These are phyloP conservation scores for Adelges cooleyi DNA, from an alignment of 1,140 invertebrate genomes.

Conservation along the genomic window DNA sequence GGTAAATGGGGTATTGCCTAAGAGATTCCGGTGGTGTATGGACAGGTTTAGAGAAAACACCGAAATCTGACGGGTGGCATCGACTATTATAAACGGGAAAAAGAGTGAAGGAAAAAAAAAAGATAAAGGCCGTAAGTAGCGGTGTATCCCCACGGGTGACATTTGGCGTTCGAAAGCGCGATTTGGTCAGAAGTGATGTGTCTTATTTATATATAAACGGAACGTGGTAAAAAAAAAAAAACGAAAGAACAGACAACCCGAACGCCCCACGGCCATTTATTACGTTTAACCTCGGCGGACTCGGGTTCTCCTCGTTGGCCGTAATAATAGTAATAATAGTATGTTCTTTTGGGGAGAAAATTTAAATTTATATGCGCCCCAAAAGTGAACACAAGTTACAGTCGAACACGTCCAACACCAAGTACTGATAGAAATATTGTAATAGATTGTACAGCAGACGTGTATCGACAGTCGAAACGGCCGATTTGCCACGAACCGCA, in stretches of 20 bases:
- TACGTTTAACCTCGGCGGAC: constrained; percentile 26
- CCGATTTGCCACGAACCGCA: no score
- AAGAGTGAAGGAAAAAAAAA: constrained; percentile 10
- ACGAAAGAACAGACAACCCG: not conserved
- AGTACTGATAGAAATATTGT: constrained; percentile 10
- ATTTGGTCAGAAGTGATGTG: constrained; percentile 28
- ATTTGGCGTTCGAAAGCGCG: constrained; percentile 24
- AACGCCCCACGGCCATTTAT: constrained; percentile 26
- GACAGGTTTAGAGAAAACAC: no score
- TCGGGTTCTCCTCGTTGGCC: not conserved
- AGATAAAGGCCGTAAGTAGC: constrained; percentile 24
- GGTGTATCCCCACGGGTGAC: constrained; percentile 22
- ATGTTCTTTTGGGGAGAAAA: no score
- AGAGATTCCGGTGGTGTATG: no score
- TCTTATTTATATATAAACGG: constrained; percentile 24
- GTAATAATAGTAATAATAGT: no score
- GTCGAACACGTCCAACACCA: constrained; percentile 15
- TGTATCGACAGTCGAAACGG: not conserved
- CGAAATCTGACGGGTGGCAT: no score
- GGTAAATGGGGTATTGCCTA: no score
- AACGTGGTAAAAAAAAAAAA: constrained; percentile 16
- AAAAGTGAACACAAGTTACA: not conserved
- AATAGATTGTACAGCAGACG: no score
- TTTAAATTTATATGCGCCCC: constrained; percentile 24
- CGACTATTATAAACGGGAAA: no score